These are phyloP conservation scores for Julus scandinavius DNA, from an alignment of 2,888 invertebrate species.

Conservation along the genomic window DNA sequence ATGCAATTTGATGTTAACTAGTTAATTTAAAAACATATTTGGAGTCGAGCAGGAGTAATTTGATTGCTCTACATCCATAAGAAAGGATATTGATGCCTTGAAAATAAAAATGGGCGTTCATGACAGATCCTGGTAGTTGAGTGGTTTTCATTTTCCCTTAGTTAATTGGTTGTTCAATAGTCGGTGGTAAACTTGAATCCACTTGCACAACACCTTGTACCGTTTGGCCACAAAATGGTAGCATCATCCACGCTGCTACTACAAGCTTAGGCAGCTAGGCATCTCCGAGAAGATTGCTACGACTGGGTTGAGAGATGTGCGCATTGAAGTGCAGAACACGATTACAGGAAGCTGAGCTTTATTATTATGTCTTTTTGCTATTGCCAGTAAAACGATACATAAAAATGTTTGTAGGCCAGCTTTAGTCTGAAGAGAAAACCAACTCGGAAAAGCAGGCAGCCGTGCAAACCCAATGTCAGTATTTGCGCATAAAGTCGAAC, in stretches of 20 bases:
- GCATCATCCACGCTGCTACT: conserved; percentile 1
- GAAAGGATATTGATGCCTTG: background rate
- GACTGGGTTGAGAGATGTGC: conserved; percentile 45
- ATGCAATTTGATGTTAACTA: too few species aligned
- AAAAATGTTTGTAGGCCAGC: conserved; percentile 49
- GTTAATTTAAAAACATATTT: too few species aligned
- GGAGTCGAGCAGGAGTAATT: background rate
- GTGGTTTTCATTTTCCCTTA: conserved; percentile 48
- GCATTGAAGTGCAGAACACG: conserved; percentile 48
- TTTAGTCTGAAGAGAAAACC: conserved; percentile 23
- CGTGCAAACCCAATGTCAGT: conserved; percentile 38
- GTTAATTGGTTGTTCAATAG: conserved; percentile 21
- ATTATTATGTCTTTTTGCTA: conserved; percentile 51
- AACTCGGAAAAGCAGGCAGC: conserved; percentile 4
- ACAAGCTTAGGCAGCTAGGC: background rate
- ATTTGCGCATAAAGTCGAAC: background rate
- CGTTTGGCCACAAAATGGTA: conserved; percentile 36
- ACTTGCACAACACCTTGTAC: conserved; percentile 39
- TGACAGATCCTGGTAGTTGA: background rate
- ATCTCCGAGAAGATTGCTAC: background rate
- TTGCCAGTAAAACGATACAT: conserved; percentile 48
- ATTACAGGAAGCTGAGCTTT: conserved; percentile 49
- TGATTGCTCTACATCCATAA: background rate
- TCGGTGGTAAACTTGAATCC: conserved; percentile 49
- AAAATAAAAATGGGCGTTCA: background rate